Base-by-base conservation (phyloP, 2,113 vertebrate species). In the Cairina moschata region DNA sequence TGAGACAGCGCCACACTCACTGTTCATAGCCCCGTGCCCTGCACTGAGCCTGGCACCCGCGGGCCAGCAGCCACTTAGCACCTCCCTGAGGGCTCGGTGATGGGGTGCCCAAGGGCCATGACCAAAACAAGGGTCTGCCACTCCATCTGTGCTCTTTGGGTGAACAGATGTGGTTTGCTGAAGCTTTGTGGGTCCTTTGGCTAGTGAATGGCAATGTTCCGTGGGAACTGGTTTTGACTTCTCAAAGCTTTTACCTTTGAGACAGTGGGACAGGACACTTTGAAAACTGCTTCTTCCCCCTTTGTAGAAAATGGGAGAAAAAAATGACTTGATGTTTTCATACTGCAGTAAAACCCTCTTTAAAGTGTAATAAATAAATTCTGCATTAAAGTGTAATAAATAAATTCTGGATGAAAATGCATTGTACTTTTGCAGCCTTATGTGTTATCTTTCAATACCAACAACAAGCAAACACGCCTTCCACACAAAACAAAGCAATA, bases 11-110 rank as follows among this genome's bases (percentile, higher is more conserved):
- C 2, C 0, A 42, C 59, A 75, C 10, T 42, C 34, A 28, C 46
- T 26, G 13, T 11, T 11, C 1, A 3, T 26, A 36, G 3, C n/a
- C 44, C 58, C 3, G 6, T 56, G 65, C 46, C 59, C 56, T 40
- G 26, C 7, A 16, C 29, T 26, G 28, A 83, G 42, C 74, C 34
- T 60, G 0, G 3, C 3, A 0, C 31, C 58, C 4, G 40, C 25
- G 1, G 2, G 20, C 66, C 18, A 0, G 0, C 54, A 77, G 32
- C 2, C 54, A 18, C 17, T 7, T 12, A 74, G 67, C 34, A 31
- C n/a, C 34, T 8, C 73, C 28, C 17, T 1, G 2, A 11, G 0
- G 1, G 3, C 55, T 14, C 4, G 34, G 67, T 2, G 28, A 59
- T 13, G 66, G 50, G 28, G 42, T 36, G 63, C 56, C 46, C 0